Evolutionary conservation across 2,888 invertebrate genomes (phyloP), one percentile per base, ranked within the genome.

Genomic region (Geotrupes spiniger): DNA sequence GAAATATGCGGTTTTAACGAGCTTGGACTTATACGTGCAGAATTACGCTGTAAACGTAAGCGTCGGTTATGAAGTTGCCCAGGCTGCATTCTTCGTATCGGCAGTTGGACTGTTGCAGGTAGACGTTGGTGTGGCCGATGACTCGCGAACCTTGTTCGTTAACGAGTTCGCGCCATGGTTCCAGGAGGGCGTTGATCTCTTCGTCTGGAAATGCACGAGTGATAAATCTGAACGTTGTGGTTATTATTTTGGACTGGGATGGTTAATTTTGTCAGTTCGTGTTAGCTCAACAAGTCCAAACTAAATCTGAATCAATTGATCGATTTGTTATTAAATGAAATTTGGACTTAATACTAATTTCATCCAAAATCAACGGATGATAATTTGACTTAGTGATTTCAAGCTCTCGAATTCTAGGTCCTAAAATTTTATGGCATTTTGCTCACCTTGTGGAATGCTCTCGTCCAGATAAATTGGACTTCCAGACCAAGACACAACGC

Each of bases 1-100:
- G 6, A 21, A 21, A 21, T 21, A 21, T n/a, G n/a, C n/a, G n/a
- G n/a, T 4, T 21, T 21, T 21, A 21, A 4, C 21, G 21, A 21
- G 4, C 3, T 6, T 4, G 4, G 6, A 21, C 3, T 21, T 21
- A 21, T 21, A 4, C 6, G 3, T 21, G 33, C 10, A n/a, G n/a
- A 68, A 79, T 72, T 68, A 86, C 87, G 46, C 77, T 63, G 62
- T 84, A 74, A 52, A 88, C 74, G 73, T 84, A 82, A 0, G 89
- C 82, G 55, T 90, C 89, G 25, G 86, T 79, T 41, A 87, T 76
- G 16, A 87, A 80, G 65, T 81, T 84, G 16, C 89, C 91, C 38
- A 90, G 70, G 61, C 84, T 86, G 61, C 90, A 91, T 68, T 91
- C 90, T 0, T 62, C 63, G 6, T 72, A 71, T 1, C 78, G 64